Conservation (phyloP, 2,888 invertebrate genomes). For the Cantharis flavilabris region DNA sequence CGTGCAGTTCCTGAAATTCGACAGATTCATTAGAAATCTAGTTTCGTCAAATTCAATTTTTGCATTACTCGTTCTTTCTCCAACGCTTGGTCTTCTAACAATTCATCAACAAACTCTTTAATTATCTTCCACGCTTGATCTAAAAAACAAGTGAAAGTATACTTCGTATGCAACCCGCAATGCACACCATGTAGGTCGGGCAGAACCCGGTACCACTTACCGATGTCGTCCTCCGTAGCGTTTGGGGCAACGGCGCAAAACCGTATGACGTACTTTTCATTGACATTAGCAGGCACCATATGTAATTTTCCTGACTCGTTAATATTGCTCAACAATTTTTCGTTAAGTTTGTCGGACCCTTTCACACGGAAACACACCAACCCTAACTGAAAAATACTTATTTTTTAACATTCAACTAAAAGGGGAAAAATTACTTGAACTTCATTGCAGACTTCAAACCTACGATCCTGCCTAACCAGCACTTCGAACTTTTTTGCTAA, state of each 20-base stretch:
- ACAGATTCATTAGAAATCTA: neutral
- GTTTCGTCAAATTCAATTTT: constrained; percentile 8
- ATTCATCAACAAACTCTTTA: constrained; percentile 77
- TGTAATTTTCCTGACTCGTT: constrained; percentile 95
- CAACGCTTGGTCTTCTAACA: constrained; percentile 69
- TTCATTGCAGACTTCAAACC: constrained; percentile 92
- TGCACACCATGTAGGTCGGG: too few species aligned
- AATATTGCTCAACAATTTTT: constrained; percentile 87
- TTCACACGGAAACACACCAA: constrained; percentile 89
- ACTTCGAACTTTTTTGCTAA: constrained; percentile 89
- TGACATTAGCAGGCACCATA: constrained; percentile 93
- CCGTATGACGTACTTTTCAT: constrained; percentile 88
- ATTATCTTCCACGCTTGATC: constrained; percentile 87
- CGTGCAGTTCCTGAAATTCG: constrained; percentile 61
- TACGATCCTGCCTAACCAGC: constrained; percentile 76
- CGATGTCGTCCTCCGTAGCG: constrained; percentile 82
- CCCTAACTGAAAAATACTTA: constrained; percentile 68
- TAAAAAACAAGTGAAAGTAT: constrained; percentile 48
- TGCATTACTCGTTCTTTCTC: constrained; percentile 64
- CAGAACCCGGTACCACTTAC: constrained; percentile 53
- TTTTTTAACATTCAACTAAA: neutral
- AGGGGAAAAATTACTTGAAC: constrained; percentile 71
- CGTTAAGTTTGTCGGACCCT: constrained; percentile 81
- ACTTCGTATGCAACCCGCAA: too few species aligned
- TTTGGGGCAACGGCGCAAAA: constrained; percentile 94